Conservation (phyloP, 2,797 vertebrate genomes). For the Rhinatrema bivittatum region DNA sequence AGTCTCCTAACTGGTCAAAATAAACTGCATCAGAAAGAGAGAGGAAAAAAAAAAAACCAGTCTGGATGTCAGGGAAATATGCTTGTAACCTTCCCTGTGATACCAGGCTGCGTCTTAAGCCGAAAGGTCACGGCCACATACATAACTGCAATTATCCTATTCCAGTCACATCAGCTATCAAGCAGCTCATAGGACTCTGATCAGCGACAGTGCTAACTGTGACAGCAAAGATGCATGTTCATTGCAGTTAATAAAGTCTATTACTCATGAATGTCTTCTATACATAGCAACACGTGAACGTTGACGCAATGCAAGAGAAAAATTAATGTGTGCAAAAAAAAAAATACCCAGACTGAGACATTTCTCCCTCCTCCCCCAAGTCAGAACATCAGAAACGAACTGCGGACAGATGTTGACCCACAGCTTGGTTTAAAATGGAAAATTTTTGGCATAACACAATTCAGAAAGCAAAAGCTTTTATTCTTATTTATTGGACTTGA, state of each 20-base stretch:
- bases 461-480: too few relatives aligned
- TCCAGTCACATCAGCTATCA: conserved; percentile 18
- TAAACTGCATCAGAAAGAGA: neutral
- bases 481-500: too few relatives aligned
- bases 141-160: conserved; percentile 12
- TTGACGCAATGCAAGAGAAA: too few relatives aligned
- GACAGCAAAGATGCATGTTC: conserved; percentile 16
- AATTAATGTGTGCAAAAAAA: too few relatives aligned
- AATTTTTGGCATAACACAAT: too few relatives aligned
- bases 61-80: neutral
- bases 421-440: too few relatives aligned
- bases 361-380: too few relatives aligned
- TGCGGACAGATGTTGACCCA: too few relatives aligned
- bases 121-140: conserved; percentile 2
- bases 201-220: conserved; percentile 2
- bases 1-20: conserved; percentile 13
- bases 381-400: too few relatives aligned
- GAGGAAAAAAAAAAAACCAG: neutral
- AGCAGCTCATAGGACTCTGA: conserved; percentile 4
- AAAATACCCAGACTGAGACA: too few relatives aligned
- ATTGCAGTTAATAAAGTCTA: conserved; percentile 11
- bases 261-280: too few relatives aligned
- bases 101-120: neutral
- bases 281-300: too few relatives aligned
- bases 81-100: conserved; percentile 3